Conservation (phyloP, 2,113 vertebrate genomes). For the Elephantulus edwardii region DNA sequence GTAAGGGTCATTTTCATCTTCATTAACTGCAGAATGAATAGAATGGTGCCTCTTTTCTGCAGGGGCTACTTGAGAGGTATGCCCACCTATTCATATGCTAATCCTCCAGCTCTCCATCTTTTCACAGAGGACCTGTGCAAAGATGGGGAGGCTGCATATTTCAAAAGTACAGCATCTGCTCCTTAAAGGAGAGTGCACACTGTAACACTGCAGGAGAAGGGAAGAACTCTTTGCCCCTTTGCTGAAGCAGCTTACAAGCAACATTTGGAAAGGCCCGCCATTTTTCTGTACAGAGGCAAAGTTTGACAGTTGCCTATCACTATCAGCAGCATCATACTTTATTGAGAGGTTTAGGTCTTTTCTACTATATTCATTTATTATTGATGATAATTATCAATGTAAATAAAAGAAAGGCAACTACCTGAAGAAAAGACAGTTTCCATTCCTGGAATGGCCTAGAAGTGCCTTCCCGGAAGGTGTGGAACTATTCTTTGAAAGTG, state of each 20-base stretch:
- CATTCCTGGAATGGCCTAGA: conserved; percentile 53
- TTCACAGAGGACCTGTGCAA: conserved; percentile 70
- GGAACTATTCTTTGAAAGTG: conserved; percentile 61
- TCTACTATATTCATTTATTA: conserved; percentile 25
- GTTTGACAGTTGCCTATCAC: conserved; percentile 62
- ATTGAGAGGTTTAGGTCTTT: conserved; percentile 36
- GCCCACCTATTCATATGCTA: conserved; percentile 73
- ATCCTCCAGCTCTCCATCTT: conserved; percentile 65
- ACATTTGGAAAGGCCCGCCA: conserved; percentile 63
- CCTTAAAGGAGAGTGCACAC: conserved; percentile 56
- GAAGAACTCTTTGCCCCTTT: conserved; percentile 61
- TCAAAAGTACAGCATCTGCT: conserved; percentile 75
- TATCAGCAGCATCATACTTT: conserved; percentile 9
- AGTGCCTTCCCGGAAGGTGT: conserved; percentile 4
- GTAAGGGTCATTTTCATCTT: conserved; percentile 62
- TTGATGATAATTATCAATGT: background rate
- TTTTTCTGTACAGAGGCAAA: conserved; percentile 58
- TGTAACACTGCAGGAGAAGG: conserved; percentile 46
- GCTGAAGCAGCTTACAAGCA: conserved; percentile 64
- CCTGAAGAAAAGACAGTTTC: conserved; percentile 16
- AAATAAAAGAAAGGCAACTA: conserved; percentile 10
- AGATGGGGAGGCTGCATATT: conserved; percentile 65
- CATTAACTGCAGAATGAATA: conserved; percentile 72
- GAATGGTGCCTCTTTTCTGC: conserved; percentile 63
- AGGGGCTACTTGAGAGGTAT: conserved; percentile 76